Evolutionary conservation across 1,140 invertebrate genomes (phyloP), one percentile per base, ranked within the genome.

Genomic region (Bombus consobrinus): DNA sequence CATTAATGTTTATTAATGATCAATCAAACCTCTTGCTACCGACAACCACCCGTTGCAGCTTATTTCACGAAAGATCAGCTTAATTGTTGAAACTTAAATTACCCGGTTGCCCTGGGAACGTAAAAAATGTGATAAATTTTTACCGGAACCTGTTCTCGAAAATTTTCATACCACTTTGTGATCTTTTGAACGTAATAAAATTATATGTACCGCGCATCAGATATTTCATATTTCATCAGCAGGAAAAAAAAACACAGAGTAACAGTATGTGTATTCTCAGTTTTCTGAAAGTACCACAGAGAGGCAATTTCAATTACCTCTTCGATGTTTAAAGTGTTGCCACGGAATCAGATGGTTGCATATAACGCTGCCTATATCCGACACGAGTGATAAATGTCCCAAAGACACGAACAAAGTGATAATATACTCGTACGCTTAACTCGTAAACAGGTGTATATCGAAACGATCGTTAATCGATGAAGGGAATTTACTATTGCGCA

Each of bases 1-100:
- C n/a, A 85, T 81, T 88, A 47, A 85, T 80, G 64, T 68, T 86
- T 89, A 90, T 89, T 85, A 87, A 89, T 74, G 69, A 79, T 75
- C 34, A 22, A 84, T 83, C 81, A 71, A 73, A 37, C n/a, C 22
- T 34, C 25, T 22, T 8, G 71, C 53, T 83, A 85, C 77, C 68
- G 77, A 34, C 68, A 47, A 34, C 10, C 66, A 47, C 53, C 39
- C 12, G 74, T 71, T 62, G 53, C n/a, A 62, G 13, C n/a, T 72
- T 71, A 59, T 25, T 68, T 62, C 53, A 5, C 53, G 39, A 79
- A 69, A 57, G 75, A 78, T 64, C 74, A 6, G n/a, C 28, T 80
- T 84, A 84, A 79, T 64, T 80, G 68, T 80, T 47, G 68, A 71
- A 47, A 47, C 57, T 37, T 72, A 34, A 64, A 73, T 84, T 62